phyloP scores from a whole-genome alignment of 92 coral and sea anemone genomes.

The Parazoanthus swiftii region DNA sequence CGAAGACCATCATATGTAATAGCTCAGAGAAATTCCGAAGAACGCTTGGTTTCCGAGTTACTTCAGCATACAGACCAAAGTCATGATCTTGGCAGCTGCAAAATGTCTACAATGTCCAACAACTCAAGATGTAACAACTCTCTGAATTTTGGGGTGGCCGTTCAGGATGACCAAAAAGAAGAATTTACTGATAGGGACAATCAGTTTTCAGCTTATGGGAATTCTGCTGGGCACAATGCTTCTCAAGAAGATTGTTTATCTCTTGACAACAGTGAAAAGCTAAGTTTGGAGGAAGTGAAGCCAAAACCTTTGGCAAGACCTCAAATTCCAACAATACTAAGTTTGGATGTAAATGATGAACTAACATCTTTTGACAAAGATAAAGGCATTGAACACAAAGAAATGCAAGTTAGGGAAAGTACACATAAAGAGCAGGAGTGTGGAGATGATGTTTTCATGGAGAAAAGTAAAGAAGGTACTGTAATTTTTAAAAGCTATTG shows the following conservation, averaged over 20 bases:
- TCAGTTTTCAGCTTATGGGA: background rate
- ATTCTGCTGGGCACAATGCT: background rate
- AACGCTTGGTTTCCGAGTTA: conserved; percentile 25
- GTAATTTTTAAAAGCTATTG: background rate
- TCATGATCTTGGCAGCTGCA: background rate
- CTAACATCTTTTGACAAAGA: background rate
- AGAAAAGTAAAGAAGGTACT: conserved; percentile 9
- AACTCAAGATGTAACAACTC: conserved; percentile 3
- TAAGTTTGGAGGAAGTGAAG: conserved; percentile 48
- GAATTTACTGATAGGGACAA: background rate
- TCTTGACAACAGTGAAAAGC: conserved; percentile 11
- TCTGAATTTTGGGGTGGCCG: background rate
- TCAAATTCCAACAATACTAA: conserved; percentile 89
- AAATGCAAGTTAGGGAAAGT: conserved; percentile 35
- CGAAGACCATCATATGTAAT: conserved; percentile 90
- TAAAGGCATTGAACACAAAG: conserved; percentile 20
- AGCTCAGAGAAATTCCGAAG: conserved; percentile 82
- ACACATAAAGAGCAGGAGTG: conserved; percentile 32
- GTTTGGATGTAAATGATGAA: conserved; percentile 55
- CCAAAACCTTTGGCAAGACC: conserved; percentile 79
- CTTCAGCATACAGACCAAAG: background rate
- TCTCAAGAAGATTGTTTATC: background rate
- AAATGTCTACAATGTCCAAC: background rate
- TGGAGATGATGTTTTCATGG: conserved; percentile 36
- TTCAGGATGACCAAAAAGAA: background rate